Evolutionary conservation across 2,888 invertebrate genomes (phyloP).

Genomic region (Micoletzkya japonica): DNA sequence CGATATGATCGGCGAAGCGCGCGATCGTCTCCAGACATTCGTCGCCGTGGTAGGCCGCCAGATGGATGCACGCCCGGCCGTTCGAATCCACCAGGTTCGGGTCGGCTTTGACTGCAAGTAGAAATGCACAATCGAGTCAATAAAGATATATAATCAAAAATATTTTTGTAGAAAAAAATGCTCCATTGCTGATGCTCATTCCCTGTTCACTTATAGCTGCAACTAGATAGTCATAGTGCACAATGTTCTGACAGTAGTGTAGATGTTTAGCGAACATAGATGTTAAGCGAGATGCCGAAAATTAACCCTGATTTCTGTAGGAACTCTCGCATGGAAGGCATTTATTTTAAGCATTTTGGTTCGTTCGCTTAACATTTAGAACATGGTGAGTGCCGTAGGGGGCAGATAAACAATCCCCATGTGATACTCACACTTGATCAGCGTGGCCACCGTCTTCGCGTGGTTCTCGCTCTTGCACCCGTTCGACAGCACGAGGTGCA

Average conservation of each 20-base stretch:
- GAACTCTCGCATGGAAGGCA: no score
- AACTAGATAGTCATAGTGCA: no score
- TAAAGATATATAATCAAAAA: no score
- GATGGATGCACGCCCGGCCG: constrained; percentile 51
- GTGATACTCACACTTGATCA: constrained; percentile 31
- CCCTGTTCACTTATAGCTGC: no score
- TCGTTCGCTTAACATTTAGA: neutral
- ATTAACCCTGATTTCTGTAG: no score
- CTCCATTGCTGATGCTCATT: no score
- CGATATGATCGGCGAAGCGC: constrained; percentile 30
- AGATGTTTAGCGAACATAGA: neutral
- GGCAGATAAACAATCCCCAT: neutral
- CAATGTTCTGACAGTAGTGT: no score
- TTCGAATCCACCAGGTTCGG: constrained; percentile 53
- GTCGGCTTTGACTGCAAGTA: constrained; percentile 35
- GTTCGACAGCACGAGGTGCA: constrained; percentile 47
- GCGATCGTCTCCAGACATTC: constrained; percentile 64
- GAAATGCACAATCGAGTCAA: no score
- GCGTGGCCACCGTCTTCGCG: constrained; percentile 34
- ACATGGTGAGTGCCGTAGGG: no score
- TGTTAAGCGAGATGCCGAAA: no score
- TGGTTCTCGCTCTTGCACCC: constrained; percentile 41
- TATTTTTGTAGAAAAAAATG: no score
- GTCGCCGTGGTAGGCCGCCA: constrained; percentile 70
- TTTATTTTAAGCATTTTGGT: no score